Evolutionary conservation across 2,113 vertebrate species (phyloP), one percentile per base, ranked within the genome.

Genomic region (Ciconia stormi): DNA sequence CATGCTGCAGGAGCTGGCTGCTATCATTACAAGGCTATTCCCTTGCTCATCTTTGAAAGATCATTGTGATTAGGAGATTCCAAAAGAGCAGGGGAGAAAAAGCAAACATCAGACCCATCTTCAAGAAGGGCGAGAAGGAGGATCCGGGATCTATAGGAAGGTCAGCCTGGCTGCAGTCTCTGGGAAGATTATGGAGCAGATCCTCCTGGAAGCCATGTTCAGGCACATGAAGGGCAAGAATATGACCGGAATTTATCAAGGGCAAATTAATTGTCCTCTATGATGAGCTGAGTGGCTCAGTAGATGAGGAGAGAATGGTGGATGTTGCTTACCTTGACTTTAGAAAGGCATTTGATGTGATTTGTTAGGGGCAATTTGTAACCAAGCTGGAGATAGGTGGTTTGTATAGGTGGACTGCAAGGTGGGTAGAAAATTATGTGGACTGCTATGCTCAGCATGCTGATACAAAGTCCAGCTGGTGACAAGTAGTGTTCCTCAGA

Each of bases 21-120:
- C 34, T 74, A 0, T 56, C 0, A 0, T 79, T 90, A 23, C 23
- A 56, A 71, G 70, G 36, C 26, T 73, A 0, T 85, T 85, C 26
- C 16, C 15, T 65, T 44, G n/a, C 20, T 82, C 16, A 14, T 82
- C 76, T 50, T 79, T 49, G 38, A 27, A 82, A 80, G 12, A 9
- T 67, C n/a, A 3, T 53, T 82, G 83, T 77, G 23, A 62, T 86
- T 47, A 61, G 56, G 13, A 38, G 47, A 66, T 74, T 82, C 55
- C 21, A 56, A 23, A 34, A 36, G 13, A 82, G 42, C 30, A 53
- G 23, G 27, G 63, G 6, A 27, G 6, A 21, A 53, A 42, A 79
- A 74, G 2, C 23, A 29, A 71, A 36, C 19, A 36, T 74, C 34
- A 47, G 17, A 36, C 46, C 8, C 14, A 13, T 70, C 62, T 88